Evolutionary conservation across 2,888 invertebrate genomes (phyloP), one percentile per base, ranked within the genome.

Genomic region (Eilema griseolum): DNA sequence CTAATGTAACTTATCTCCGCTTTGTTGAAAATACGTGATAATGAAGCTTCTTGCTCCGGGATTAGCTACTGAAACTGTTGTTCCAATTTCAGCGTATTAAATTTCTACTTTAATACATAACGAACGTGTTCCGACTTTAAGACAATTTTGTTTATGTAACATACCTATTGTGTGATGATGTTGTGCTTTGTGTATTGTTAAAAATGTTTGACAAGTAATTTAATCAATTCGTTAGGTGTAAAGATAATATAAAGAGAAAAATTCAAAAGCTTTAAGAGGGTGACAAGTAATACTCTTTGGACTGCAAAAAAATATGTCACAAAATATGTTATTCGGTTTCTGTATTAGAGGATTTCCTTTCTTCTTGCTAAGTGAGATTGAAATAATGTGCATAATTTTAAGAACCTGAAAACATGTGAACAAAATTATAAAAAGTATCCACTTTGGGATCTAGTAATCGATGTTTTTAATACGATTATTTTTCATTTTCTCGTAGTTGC

Each of bases 1-100:
- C 52, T 81, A 80, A 78, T 73, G 77, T 81, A 73, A 80, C 71
- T 75, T 71, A 76, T 77, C 73, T 82, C 70, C 71, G 68, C 73
- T 73, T 75, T 76, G 72, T 80, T 70, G 63, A 61, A 69, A 70
- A 74, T 61, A 73, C 75, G 70, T 74, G 77, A 80, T 80, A 80
- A 77, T 83, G 79, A 75, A 72, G 76, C 71, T 79, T 65, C 76
- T 71, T 66, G 67, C 46, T 59, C 59, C n/a, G 70, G 71, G 73
- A 77, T 82, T 76, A 77, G 74, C 73, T 69, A 64, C 69, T 69
- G 67, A 66, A 73, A 73, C 70, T 72, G 46, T 70, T 74, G 59
- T 72, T 73, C 12, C 69, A 66, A 64, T 66, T 76, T 72, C 56
- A 23, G 61, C 60, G 66, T 72, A 71, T 72, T 65, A 73, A 28